Conservation (phyloP, 2,888 invertebrate species). For the Serrognathus titanus region DNA sequence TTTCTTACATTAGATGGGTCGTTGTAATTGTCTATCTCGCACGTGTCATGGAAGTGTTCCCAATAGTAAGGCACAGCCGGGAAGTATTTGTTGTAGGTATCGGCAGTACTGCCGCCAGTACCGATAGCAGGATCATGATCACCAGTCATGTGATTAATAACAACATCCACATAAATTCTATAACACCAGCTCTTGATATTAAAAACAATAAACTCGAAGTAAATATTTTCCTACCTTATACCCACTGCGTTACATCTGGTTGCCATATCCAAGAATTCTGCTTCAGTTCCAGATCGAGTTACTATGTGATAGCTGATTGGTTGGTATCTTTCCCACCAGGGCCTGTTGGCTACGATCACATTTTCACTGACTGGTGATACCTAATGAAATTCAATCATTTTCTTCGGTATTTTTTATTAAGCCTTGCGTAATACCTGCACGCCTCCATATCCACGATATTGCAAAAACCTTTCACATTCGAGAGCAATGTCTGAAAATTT, state of each 20-base stretch:
- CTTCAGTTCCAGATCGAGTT: constrained; percentile 75
- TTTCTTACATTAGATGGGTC: constrained; percentile 59
- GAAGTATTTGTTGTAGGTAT: constrained; percentile 47
- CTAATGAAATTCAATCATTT: constrained; percentile 41
- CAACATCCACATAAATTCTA: constrained; percentile 79
- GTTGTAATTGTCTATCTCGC: constrained; percentile 63
- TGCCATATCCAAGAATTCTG: constrained; percentile 73
- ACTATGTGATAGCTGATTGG: constrained; percentile 73
- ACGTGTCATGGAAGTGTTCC: constrained; percentile 67
- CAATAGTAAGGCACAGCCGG: constrained; percentile 63
- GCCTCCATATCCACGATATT: constrained; percentile 69
- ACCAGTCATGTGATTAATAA: constrained; percentile 84
- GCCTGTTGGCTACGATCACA: constrained; percentile 54
- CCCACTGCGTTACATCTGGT: constrained; percentile 75
- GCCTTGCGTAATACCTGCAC: constrained; percentile 57
- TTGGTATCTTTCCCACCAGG: constrained; percentile 90
- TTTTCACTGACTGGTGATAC: constrained; percentile 77
- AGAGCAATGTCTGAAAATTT: constrained; percentile 74
- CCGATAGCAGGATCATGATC: constrained; percentile 52
- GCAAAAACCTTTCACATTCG: constrained; percentile 78
- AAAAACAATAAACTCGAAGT: too few species aligned
- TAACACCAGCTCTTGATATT: constrained; percentile 10
- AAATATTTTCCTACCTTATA: constrained; percentile 53
- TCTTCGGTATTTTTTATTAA: neutral
- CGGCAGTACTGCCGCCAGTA: constrained; percentile 57